Percentiles rank a stretch among this genome's conserved stretches.
Evolutionary conservation across 2,797 vertebrate genomes (phyloP).

Genomic region (Salarias fasciatus): DNA sequence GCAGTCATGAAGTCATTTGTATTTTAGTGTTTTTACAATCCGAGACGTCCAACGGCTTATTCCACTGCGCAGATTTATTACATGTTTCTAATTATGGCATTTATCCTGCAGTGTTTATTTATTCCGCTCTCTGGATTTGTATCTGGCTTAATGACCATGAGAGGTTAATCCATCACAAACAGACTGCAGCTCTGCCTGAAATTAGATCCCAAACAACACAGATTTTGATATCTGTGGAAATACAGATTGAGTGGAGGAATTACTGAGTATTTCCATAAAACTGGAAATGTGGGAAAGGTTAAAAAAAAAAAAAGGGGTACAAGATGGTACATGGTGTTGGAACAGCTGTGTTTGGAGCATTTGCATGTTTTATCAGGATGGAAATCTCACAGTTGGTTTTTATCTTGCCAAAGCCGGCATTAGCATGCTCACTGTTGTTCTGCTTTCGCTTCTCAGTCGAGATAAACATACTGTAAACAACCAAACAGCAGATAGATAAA

Average conservation of each 20-base stretch:
- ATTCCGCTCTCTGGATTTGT: not conserved
- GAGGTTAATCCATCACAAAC: conserved; percentile 22
- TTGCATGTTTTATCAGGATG: not conserved
- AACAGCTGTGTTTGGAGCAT: too few relatives aligned
- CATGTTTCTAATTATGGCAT: conserved; percentile 19
- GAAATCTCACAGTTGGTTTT: not conserved
- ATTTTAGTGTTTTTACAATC: conserved; percentile 26
- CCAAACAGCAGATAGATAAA: not conserved
- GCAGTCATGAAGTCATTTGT: conserved; percentile 49
- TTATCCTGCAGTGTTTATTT: conserved; percentile 5
- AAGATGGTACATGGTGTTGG: not conserved
- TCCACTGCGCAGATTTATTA: conserved; percentile 8
- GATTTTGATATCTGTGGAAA: not conserved
- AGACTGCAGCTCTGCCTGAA: conserved; percentile 4
- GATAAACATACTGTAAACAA: not conserved
- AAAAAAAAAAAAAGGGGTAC: conserved; percentile 14
- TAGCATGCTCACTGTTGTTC: too few relatives aligned
- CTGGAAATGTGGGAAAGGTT: too few relatives aligned
- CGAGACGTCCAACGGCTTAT: conserved; percentile 21
- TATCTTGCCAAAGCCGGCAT: too few relatives aligned
- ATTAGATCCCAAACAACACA: conserved; percentile 1
- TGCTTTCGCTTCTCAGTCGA: too few relatives aligned
- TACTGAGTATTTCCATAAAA: conserved; percentile 25
- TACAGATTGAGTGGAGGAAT: conserved; percentile 21
- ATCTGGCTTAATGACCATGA: not conserved